A percentile compares a stretch with the other conserved stretches of the same genome.
Conservation (phyloP, 2,113 vertebrate genomes). For the Oxyura jamaicensis region DNA sequence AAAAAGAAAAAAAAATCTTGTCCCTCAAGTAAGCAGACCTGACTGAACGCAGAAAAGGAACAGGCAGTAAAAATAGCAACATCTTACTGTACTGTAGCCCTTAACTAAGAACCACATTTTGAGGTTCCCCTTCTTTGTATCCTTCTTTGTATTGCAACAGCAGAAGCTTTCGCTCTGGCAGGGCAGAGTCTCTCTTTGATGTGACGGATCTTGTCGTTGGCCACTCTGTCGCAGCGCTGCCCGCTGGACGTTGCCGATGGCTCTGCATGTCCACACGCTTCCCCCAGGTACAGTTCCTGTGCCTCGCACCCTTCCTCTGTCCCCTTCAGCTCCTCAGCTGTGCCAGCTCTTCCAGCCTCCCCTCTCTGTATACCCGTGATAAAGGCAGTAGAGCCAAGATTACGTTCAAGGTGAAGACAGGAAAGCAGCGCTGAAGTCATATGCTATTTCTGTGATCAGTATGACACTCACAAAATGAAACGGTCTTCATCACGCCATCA, state of each 20-base stretch:
- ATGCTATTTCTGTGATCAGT: background rate
- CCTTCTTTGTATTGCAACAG: background rate
- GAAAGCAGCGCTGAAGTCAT: background rate
- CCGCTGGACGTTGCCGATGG: background rate
- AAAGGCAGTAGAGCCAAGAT: background rate
- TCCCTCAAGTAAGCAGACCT: background rate
- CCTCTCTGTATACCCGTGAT: background rate
- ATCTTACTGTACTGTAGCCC: background rate
- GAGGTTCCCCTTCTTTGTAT: constrained; percentile 41
- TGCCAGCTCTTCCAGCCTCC: background rate
- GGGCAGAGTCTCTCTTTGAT: background rate
- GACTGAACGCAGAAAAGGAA: background rate
- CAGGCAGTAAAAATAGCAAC: constrained; percentile 31
- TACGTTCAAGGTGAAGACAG: background rate
- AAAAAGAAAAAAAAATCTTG: background rate
- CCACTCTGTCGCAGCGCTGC: background rate
- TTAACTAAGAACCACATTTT: background rate
- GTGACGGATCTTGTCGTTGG: background rate
- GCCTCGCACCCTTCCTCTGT: background rate
- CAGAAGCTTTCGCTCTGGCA: background rate
- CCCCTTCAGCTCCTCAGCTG: background rate
- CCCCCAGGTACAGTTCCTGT: background rate
- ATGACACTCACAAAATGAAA: background rate
- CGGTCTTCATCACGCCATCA: background rate
- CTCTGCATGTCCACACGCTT: background rate